Conservation (phyloP, 64 coral and sea anemone genomes). For the Dendrophyllia cribrosa region DNA sequence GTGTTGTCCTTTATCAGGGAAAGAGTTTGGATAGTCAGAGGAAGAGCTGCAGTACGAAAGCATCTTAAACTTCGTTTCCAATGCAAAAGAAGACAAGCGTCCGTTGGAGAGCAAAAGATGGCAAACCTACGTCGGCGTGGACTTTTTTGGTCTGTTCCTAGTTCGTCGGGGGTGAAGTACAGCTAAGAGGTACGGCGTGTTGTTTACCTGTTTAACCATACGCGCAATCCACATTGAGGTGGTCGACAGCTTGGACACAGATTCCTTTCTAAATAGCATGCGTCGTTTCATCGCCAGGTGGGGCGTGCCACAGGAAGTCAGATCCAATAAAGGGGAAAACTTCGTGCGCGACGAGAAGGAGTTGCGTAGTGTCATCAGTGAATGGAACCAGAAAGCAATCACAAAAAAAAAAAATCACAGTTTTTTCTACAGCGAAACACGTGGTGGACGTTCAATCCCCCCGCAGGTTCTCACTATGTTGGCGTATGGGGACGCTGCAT, state of each 20-base stretch:
- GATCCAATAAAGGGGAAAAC: constrained; percentile 46
- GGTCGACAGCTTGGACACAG: constrained; percentile 41
- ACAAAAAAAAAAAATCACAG: no score
- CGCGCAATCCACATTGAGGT: constrained; percentile 64
- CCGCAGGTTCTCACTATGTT: constrained; percentile 40
- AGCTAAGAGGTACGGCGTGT: constrained; percentile 41
- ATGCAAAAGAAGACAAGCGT: constrained; percentile 42
- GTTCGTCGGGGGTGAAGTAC: constrained; percentile 42
- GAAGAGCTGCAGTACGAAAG: constrained; percentile 36
- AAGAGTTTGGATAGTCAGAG: constrained; percentile 50
- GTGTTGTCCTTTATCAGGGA: constrained; percentile 55
- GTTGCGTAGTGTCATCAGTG: constrained; percentile 14
- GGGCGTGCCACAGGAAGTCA: constrained; percentile 26
- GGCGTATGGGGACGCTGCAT: constrained; percentile 13
- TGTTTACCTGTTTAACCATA: constrained; percentile 40
- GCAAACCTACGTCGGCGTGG: constrained; percentile 53
- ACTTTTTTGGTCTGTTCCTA: constrained; percentile 52
- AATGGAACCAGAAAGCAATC: constrained; percentile 16
- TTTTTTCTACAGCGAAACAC: constrained; percentile 18
- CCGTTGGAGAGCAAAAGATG: constrained; percentile 50
- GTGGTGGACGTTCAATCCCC: constrained; percentile 40
- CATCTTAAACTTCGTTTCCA: constrained; percentile 27
- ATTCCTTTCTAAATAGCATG: constrained; percentile 45
- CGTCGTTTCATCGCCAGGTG: constrained; percentile 39
- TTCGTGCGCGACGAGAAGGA: constrained; percentile 33